Conservation (phyloP, 2,113 vertebrate genomes). For the Oxyruncus cristatus region DNA sequence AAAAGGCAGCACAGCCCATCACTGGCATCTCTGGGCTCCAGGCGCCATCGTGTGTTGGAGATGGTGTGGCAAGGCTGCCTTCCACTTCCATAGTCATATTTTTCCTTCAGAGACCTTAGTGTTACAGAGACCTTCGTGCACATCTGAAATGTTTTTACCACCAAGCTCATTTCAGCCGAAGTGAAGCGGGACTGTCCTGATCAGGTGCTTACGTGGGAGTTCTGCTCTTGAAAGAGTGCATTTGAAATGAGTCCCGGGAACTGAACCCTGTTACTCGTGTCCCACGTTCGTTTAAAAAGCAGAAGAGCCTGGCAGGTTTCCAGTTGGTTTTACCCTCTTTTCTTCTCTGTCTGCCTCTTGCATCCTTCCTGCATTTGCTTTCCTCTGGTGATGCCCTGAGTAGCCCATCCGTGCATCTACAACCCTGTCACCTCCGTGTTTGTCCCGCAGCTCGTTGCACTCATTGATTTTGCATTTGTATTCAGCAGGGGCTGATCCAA, state of each 20-base stretch:
- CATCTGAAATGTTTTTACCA: not conserved
- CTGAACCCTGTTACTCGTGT: not conserved
- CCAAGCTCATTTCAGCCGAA: not conserved
- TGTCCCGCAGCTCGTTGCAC: not conserved
- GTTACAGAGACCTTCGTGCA: not conserved
- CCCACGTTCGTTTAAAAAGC: not conserved
- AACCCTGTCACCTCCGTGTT: fast-evolving
- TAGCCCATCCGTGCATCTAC: not conserved
- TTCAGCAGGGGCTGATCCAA: not conserved
- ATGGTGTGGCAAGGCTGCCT: not conserved
- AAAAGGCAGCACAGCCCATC: not conserved
- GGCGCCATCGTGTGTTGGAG: constrained; percentile 69
- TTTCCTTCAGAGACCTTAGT: not conserved
- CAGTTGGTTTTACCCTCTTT: not conserved
- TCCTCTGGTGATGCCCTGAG: not conserved
- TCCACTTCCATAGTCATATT: not conserved
- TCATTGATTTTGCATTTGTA: not conserved
- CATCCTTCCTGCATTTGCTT: not conserved
- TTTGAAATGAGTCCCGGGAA: not conserved
- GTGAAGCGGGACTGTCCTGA: not conserved
- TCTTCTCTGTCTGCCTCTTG: not conserved
- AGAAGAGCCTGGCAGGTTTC: not conserved
- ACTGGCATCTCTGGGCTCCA: not conserved
- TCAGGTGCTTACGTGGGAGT: not conserved
- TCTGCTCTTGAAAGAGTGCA: not conserved